These are phyloP conservation scores for Leptinotarsa juncta DNA, from an alignment of 2,888 invertebrate genomes.

Conservation along the genomic window DNA sequence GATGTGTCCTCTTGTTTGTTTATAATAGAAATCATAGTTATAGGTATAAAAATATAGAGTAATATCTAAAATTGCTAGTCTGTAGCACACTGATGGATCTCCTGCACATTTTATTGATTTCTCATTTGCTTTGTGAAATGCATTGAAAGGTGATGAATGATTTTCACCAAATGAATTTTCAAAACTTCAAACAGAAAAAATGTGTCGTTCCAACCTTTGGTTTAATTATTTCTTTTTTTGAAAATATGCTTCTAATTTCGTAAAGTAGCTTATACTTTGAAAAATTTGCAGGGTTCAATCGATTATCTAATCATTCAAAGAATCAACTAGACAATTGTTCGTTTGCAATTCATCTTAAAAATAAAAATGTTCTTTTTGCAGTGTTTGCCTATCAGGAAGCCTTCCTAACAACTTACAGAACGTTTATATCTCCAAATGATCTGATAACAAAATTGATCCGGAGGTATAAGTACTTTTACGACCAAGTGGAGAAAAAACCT, in stretches of 20 bases:
- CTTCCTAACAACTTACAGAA: constrained; percentile 97
- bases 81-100: background rate
- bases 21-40: background rate
- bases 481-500: constrained; percentile 78
- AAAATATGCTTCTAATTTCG: background rate
- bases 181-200: background rate
- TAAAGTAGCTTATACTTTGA: background rate
- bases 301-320: constrained; percentile 30
- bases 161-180: too few relatives aligned
- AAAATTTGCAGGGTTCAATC: background rate
- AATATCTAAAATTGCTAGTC: background rate
- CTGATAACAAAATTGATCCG: constrained; percentile 88
- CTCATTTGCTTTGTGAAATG: background rate
- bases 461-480: constrained; percentile 81
- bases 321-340: too few relatives aligned
- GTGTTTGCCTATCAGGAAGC: constrained; percentile 97
- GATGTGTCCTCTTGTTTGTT: background rate
- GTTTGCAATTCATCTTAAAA: too few relatives aligned
- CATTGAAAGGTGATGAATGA: too few relatives aligned
- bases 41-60: background rate
- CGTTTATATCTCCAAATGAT: constrained; percentile 90
- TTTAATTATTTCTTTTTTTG: background rate
- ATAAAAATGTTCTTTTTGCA: constrained; percentile 61
- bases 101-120: background rate
- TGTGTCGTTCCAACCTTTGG: background rate